phyloP scores from a whole-genome alignment of 92 coral and sea anemone species.

The Meandrina meandrites region DNA sequence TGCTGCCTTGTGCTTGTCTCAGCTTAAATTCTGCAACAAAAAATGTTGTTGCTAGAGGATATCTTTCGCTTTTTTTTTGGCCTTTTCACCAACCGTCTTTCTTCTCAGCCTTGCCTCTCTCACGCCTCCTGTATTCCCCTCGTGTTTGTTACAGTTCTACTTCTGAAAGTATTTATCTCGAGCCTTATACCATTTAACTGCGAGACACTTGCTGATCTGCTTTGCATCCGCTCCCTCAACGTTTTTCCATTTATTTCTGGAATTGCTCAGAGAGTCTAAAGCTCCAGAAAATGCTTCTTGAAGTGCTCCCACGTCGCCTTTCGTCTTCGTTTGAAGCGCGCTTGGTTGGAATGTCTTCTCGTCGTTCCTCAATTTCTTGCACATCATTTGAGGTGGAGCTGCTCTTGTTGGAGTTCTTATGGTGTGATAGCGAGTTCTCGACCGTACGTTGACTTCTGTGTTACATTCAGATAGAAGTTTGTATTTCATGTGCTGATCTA shows the following conservation, averaged over 20 bases:
- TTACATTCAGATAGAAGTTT: no score
- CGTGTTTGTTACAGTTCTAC: no score
- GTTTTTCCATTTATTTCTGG: background rate
- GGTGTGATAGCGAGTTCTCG: no score
- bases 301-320: conserved; percentile 41
- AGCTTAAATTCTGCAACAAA: background rate
- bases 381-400: no score
- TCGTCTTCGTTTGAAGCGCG: conserved; percentile 43
- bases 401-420: conserved; percentile 33
- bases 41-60: conserved; percentile 60
- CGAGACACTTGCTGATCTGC: background rate
- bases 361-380: no score
- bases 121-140: background rate
- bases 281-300: background rate
- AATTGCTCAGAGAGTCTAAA: background rate
- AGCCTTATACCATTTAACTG: background rate
- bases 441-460: no score
- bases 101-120: conserved; percentile 10
- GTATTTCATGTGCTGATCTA: conserved; percentile 53
- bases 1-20: conserved; percentile 4
- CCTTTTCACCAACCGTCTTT: conserved; percentile 23
- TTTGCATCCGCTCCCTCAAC: background rate
- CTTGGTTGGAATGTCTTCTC: conserved; percentile 15
- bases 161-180: no score
- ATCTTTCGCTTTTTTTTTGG: conserved; percentile 46